phyloP scores from a whole-genome alignment of 2,113 vertebrate species.

The Tetrao urogallus region DNA sequence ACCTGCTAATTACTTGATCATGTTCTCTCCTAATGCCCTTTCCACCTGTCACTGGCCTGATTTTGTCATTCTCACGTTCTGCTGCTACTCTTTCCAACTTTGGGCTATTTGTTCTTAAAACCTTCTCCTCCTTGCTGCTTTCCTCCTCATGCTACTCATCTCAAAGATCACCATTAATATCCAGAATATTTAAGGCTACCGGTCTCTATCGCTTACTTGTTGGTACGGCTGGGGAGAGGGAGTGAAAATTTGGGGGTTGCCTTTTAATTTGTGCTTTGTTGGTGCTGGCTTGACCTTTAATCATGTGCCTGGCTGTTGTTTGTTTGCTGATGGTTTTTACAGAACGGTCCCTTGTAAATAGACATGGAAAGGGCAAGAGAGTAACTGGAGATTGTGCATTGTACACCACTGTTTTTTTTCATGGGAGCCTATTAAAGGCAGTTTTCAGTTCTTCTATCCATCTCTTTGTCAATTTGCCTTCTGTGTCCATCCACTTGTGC shows the following conservation, averaged over 20 bases:
- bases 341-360: slow-evolving; percentile 55
- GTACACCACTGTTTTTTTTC: slow-evolving; percentile 45
- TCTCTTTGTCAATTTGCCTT: slow-evolving; percentile 61
- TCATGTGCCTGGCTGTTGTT: slow-evolving; percentile 45
- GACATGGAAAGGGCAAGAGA: slow-evolving; percentile 46
- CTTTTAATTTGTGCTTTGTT: slow-evolving; percentile 53
- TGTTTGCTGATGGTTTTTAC: slow-evolving; percentile 48
- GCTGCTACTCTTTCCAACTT: slow-evolving; percentile 7
- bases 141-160: neutral
- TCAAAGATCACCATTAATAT: neutral
- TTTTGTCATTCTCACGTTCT: slow-evolving; percentile 33
- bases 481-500: slow-evolving; percentile 48
- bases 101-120: slow-evolving; percentile 15
- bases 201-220: neutral
- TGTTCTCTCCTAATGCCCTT: neutral
- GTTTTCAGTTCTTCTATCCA: slow-evolving; percentile 25
- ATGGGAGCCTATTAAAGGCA: slow-evolving; percentile 38
- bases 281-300: slow-evolving; percentile 45
- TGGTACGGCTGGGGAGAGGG: neutral
- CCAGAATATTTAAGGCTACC: neutral
- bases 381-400: slow-evolving; percentile 32
- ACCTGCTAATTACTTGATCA: slow-evolving; percentile 33
- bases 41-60: neutral
- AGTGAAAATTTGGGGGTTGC: neutral
- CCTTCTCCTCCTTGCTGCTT: neutral